These are phyloP conservation scores for Glyphotaelius pellucidus DNA, from an alignment of 2,888 invertebrate genomes.

Conservation along the genomic window DNA sequence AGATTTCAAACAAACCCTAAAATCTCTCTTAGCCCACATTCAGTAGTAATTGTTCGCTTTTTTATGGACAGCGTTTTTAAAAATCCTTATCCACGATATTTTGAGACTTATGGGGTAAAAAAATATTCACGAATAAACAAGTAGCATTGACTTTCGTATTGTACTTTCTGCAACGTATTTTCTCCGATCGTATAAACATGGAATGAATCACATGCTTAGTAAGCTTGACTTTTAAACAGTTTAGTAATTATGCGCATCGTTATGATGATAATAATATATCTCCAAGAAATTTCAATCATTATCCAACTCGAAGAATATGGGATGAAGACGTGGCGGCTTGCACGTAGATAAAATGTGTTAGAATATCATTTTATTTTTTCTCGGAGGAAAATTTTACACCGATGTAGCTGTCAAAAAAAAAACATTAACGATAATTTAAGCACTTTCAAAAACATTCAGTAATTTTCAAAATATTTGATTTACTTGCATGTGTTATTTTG, in stretches of 20 bases:
- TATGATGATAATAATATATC: neutral
- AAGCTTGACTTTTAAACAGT: neutral
- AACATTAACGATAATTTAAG: neutral
- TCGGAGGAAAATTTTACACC: neutral
- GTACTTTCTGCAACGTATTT: neutral
- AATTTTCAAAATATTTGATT: neutral
- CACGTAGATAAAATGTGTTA: neutral
- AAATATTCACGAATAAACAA: neutral
- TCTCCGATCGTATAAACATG: neutral
- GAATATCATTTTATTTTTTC: neutral
- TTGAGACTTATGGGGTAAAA: neutral
- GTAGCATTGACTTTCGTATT: too few species aligned
- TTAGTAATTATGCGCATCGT: neutral
- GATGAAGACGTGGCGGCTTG: neutral
- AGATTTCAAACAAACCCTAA: conserved; percentile 14
- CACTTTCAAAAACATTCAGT: neutral
- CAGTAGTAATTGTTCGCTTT: neutral
- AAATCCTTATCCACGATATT: neutral
- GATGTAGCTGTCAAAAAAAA: neutral
- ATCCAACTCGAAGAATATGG: neutral
- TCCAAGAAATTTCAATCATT: neutral
- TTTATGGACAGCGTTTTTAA: neutral
- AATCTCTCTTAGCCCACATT: conserved; percentile 9
- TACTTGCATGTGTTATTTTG: neutral
- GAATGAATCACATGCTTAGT: neutral